Conservation (phyloP, 2,113 vertebrate species). For the Conger conger region DNA sequence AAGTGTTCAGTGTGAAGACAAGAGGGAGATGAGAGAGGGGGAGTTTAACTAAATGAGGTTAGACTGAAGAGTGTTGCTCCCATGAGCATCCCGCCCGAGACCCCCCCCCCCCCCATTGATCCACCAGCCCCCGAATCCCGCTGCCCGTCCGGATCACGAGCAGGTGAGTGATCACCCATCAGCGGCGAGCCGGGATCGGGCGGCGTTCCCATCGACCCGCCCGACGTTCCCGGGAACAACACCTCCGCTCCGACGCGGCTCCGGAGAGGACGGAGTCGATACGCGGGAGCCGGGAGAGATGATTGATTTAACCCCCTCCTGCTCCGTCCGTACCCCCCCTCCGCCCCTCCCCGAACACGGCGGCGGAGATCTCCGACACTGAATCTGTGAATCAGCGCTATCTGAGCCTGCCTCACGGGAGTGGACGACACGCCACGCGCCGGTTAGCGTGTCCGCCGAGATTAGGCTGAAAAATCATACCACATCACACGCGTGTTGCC, state of each 20-base stretch:
- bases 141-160: background rate
- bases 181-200: background rate
- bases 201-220: background rate
- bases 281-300: background rate
- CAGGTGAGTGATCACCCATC: background rate
- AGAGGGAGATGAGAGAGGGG: background rate
- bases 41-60: too few relatives aligned
- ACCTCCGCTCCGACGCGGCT: background rate
- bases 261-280: background rate
- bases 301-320: conserved; percentile 7
- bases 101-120: background rate
- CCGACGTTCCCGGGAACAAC: background rate
- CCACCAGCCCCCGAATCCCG: background rate
- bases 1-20: background rate
- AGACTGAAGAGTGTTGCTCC: background rate
- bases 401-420: background rate
- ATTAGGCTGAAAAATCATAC: background rate
- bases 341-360: background rate
- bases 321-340: background rate
- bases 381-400: background rate
- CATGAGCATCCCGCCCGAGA: too few relatives aligned
- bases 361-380: background rate
- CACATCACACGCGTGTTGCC: background rate
- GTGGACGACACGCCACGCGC: background rate
- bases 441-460: background rate